Evolutionary conservation across 1,140 invertebrate genomes (phyloP), one percentile per base, ranked within the genome.

Genomic region (Drosophila ficusphila): DNA sequence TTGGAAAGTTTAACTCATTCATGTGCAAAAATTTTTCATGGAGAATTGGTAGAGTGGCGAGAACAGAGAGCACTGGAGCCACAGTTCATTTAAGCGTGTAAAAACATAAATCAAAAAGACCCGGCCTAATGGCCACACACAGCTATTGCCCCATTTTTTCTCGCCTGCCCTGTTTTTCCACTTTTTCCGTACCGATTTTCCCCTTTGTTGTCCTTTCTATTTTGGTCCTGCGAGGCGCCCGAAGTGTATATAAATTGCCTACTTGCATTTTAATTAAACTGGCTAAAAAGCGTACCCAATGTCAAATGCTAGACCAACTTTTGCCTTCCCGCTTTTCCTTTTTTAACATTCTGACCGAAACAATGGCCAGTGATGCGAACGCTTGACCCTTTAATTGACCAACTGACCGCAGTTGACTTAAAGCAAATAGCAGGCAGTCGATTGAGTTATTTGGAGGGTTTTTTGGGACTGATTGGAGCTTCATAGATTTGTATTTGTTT

Each of bases 221-320:
- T 29, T 51, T 14, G 41, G n/a, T 34, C 23, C 61, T 36, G 38
- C 34, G 23, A 36, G 62, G 81, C 42, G 74, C 82, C 86, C 73
- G 68, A 53, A 88, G 82, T 88, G 82, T 88, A 88, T 88, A 88
- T 88, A 88, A 88, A 88, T 88, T 88, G 82, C 82, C 82, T 88
- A 88, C 82, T 88, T 88, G 82, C 77, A 88, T 88, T 88, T 88
- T 88, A 88, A 88, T 88, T 88, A 88, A 88, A 88, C 76, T 77
- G 77, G 72, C 82, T 82, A 86, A 77, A 88, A 85, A 81, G 60
- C 76, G 68, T 65, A 74, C 68, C 77, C 81, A 81, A 86, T 85
- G 81, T 85, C 81, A 85, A 85, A 74, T 73, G 61, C 68, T 72
- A 51, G 69, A 72, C 68, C 68, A 72, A 72, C 54, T 72, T 61